phyloP scores from a whole-genome alignment of 2,797 vertebrate genomes.

The Enteromius mattozi region DNA sequence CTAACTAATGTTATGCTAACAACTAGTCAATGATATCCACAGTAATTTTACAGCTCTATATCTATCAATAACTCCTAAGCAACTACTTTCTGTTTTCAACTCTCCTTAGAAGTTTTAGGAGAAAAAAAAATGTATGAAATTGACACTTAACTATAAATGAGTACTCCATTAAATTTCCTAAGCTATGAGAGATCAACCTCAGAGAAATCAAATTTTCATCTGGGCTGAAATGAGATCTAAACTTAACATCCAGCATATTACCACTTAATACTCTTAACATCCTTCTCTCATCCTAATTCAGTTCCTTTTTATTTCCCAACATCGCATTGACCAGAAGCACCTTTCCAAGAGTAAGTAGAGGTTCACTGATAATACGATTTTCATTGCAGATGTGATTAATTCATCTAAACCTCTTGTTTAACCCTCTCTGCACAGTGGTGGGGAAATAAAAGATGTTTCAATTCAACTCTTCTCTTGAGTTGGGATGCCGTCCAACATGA shows the following conservation, averaged over 20 bases:
- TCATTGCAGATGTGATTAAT: background rate
- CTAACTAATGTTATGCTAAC: background rate
- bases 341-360: background rate
- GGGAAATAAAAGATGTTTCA: background rate
- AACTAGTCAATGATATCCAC: background rate
- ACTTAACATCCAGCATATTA: background rate
- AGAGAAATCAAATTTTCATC: conserved; percentile 7
- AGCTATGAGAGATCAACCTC: background rate
- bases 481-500: background rate
- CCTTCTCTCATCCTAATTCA: background rate
- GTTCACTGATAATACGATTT: background rate
- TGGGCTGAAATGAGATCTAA: background rate
- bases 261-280: background rate
- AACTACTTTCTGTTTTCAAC: background rate
- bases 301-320: background rate
- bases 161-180: background rate
- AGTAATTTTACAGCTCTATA: background rate
- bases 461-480: background rate
- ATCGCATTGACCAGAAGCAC: background rate
- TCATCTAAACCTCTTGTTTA: background rate
- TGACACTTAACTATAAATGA: conserved; percentile 1
- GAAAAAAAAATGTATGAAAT: background rate
- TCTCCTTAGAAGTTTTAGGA: background rate
- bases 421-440: background rate
- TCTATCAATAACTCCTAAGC: background rate